Evolutionary conservation across 2,888 invertebrate genomes (phyloP).

Genomic region (Linhomoeus sp.): DNA sequence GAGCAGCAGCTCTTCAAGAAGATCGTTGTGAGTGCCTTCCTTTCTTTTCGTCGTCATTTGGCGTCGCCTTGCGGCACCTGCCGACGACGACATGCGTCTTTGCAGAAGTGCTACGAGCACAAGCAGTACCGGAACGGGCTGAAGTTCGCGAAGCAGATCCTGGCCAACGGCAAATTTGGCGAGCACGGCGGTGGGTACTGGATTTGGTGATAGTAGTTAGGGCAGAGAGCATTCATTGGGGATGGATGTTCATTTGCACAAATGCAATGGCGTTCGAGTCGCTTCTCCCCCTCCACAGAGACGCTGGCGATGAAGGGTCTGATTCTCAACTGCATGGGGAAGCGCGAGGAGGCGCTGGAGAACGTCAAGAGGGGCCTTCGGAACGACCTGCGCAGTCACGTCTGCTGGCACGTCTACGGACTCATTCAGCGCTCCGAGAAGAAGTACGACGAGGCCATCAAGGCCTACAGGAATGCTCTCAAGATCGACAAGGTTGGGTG

Average conservation of each 20-base stretch:
- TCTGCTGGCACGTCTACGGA: slow-evolving; percentile 99
- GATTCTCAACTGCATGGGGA: slow-evolving; percentile 81
- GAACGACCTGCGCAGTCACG: slow-evolving; percentile 87
- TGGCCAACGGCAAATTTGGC: slow-evolving; percentile 79
- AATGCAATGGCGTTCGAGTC: too few species aligned
- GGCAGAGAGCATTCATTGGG: too few species aligned
- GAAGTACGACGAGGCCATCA: slow-evolving; percentile 98
- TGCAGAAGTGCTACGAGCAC: slow-evolving; percentile 97
- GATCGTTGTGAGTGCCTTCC: slow-evolving; percentile 92
- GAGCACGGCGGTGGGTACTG: slow-evolving; percentile 99
- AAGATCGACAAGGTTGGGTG: slow-evolving; percentile 77
- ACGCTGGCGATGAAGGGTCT: slow-evolving; percentile 99
- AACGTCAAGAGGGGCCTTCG: slow-evolving; percentile 81
- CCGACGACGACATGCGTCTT: too few species aligned
- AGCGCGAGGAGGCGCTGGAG: slow-evolving; percentile 86
- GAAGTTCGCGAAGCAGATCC: slow-evolving; percentile 95
- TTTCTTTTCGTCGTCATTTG: too few species aligned
- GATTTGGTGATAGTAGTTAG: too few species aligned
- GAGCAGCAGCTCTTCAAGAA: slow-evolving; percentile 98
- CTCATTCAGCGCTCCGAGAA: slow-evolving; percentile 86
- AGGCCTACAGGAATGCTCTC: slow-evolving; percentile 93
- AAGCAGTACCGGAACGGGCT: slow-evolving; percentile 99
- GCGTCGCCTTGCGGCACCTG: too few species aligned
- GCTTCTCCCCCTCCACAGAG: too few species aligned
- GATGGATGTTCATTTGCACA: too few species aligned